Base-by-base conservation (phyloP, 2,797 vertebrate genomes). In the Perodicticus potto region DNA sequence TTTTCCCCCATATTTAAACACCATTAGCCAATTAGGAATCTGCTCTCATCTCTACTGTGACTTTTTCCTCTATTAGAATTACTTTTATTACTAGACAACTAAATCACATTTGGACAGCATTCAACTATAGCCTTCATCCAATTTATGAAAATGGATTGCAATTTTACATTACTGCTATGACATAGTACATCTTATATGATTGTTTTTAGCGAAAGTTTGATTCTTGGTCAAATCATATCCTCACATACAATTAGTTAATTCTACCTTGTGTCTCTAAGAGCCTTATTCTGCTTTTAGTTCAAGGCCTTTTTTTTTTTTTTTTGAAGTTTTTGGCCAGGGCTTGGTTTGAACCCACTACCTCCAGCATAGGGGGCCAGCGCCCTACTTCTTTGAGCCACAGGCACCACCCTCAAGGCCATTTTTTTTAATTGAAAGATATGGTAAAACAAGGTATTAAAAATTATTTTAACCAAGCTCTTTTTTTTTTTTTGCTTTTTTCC, bases 381-480 rank as follows among this genome's bases (percentile, higher is more conserved):
- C 40, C 40, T 40, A 40, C 40, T 40, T 40, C 40, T 40, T 40
- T 40, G 40, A 40, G 40, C 40, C 5, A 40, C 40, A 40, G 40
- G 40, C 5, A 5, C 40, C 40, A 40, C 40, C 40, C 40, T 72
- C 78, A 59, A 92, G 0, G 0, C 53, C 72, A 23, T 61, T 74
- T 94, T 32, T 53, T 95, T 92, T 40, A 40, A 49, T 43, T 53
- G 49, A 92, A 87, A 74, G 90, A 80, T 32, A 74, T 29, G 4
- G 10, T 16, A 32, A 12, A 78, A 55, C 6, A 85, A 32, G 0
- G 6, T 73, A 6, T 63, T 23, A 72, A 76, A 73, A 81, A 83
- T 63, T 37, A 83, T 78, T 86, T 87, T 59, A 80, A 87, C 10
- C 16, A 53, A 87, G 7, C 8, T 65, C 1, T 37, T 70, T 87